Conservation (phyloP, 2,113 vertebrate genomes). For the Monopterus albus region DNA sequence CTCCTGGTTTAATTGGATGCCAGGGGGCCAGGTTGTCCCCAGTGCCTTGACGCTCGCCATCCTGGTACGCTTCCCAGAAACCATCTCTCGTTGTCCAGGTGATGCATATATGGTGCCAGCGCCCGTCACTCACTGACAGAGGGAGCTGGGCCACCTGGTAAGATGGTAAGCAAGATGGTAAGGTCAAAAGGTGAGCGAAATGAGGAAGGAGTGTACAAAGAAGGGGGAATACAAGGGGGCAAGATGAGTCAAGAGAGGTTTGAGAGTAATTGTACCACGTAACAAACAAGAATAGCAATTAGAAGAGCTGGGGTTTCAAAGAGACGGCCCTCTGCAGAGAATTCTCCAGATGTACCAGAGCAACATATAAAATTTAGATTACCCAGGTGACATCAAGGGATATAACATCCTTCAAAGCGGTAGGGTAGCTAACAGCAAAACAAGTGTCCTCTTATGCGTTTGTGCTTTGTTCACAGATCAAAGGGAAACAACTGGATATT, state of each 20-base stretch:
- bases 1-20: constrained; percentile 98
- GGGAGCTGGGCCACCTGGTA: constrained; percentile 94
- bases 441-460: constrained; percentile 40
- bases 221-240: not conserved
- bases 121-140: constrained; percentile 93
- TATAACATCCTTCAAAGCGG: constrained; percentile 66
- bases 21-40: constrained; percentile 98
- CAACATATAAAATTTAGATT: constrained; percentile 66
- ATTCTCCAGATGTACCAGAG: constrained; percentile 43
- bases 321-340: constrained; percentile 28
- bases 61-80: constrained; percentile 98
- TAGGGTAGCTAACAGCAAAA: constrained; percentile 60
- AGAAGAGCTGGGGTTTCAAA: constrained; percentile 64
- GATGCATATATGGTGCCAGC: constrained; percentile 98
- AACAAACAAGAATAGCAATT: constrained; percentile 66
- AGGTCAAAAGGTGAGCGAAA: not conserved
- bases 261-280: constrained; percentile 36
- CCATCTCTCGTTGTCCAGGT: constrained; percentile 98
- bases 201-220: too few relatives aligned
- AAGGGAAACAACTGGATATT: constrained; percentile 67
- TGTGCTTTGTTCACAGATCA: constrained; percentile 64
- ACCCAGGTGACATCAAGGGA: constrained; percentile 71
- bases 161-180: not conserved
- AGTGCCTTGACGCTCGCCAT: constrained; percentile 93
- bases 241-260: constrained; percentile 14